Evolutionary conservation across 2,797 vertebrate species (phyloP), one percentile per base, ranked within the genome.

Genomic region (Peromyscus attwateri): DNA sequence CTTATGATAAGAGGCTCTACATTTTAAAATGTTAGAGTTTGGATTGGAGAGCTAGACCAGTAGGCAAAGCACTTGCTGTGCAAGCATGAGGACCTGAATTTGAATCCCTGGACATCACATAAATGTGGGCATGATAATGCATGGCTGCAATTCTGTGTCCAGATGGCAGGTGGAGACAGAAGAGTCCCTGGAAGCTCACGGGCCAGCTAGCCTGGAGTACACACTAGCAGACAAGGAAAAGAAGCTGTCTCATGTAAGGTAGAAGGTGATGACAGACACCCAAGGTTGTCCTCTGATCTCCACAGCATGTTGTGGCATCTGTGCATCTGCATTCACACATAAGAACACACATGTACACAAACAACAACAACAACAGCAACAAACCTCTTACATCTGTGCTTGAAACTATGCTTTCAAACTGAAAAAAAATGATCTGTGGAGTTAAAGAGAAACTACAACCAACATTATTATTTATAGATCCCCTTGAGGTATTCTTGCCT

Each of bases 321-420:
- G 40, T 66, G 16, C 40, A 84, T 46, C 17, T 43, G 37, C 40
- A 43, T 11, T 6, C n/a, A 60, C 19, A 37, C 55, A 60, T 3
- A 17, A 49, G 43, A 43, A 80, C 52, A 81, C 23, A 27, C 55
- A 62, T 17, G 27, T 4, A n/a, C 11, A 87, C 43, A 55, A 40
- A 13, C 21, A 43, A 23, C 29, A 23, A n/a, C 10, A 52, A 14
- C 14, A 14, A 34, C 11, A 79, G 19, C n/a, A 87, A 55, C 60
- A 55, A 70, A n/a, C 31, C 64, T n/a, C 62, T 49, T 49, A 52
- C 23, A n/a, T 70, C 31, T 57, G 4, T 52, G 49, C 23, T 55
- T 31, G 57, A 23, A 96, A 40, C 27, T 79, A 29, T n/a, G 46
- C 25, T 96, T 87, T 88, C 60, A 77, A 84, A 2, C 90, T 77